Base-by-base conservation (phyloP, 1,140 invertebrate species). In the Trissolcus basalis region DNA sequence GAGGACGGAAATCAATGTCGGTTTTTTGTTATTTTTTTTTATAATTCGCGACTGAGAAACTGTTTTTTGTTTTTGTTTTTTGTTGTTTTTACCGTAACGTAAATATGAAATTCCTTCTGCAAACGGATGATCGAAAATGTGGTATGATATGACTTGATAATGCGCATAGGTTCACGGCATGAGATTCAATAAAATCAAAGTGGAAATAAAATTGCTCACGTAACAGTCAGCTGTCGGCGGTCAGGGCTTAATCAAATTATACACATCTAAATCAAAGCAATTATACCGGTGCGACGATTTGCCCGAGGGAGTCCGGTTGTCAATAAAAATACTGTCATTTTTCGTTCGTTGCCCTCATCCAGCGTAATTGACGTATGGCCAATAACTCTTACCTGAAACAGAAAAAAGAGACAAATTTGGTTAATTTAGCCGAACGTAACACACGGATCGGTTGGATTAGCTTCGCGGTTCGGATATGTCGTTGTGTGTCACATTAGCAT, bases 321-420 rank as follows among this genome's bases (percentile, higher is more conserved):
- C 32, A 54, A 60, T 69, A 54, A 60, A 54, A 49, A 39, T 53
- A 27, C 45, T 41, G 54, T 58, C 59, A 64, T 63, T 70, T 27
- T 54, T 36, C 32, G 19, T 33, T 61, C 67, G 41, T 56, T 70
- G 48, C 58, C 54, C 51, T 33, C 45, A 14, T 45, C 44, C 8
- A 19, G 7, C 41, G 44, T 55, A 50, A 60, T 44, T 49, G 58
- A 39, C 49, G 13, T 53, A 14, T 36, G 15, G n/a, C 15, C 32
- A 43, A 39, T 55, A 49, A 49, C 70, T 67, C 61, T 60, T 73
- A 73, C 70, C 70, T 73, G 67, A 43, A 69, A 64, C 65, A 70
- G 49, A 70, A 65, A 54, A 48, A 36, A 43, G 16, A 56, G 3
- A 47, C 14, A 43, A 53, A 8, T 35, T 41, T 43, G 11, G 19